phyloP scores from a whole-genome alignment of 2,797 vertebrate species.

The Callimico goeldii region DNA sequence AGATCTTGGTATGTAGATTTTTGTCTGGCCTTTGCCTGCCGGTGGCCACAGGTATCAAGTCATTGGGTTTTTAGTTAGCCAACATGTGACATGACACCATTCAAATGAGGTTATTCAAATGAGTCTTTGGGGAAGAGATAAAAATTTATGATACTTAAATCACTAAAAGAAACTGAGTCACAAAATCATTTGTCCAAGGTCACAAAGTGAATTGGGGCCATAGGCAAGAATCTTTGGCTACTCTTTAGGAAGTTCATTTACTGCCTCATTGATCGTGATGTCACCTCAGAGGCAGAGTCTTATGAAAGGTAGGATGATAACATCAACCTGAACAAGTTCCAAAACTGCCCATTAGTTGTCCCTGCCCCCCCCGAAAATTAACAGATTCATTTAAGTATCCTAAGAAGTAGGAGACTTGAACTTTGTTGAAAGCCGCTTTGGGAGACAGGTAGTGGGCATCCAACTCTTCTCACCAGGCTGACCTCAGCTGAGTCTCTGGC shows the following conservation, averaged over 20 bases:
- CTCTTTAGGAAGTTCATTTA: background rate
- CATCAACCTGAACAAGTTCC: background rate
- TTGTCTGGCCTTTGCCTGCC: background rate
- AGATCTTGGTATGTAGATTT: background rate
- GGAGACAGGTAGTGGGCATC: background rate
- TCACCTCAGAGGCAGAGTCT: background rate
- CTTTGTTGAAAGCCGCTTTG: background rate
- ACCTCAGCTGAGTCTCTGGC: background rate
- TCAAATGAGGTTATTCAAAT: background rate
- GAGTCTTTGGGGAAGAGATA: background rate
- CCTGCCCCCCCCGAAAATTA: background rate
- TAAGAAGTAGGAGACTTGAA: background rate
- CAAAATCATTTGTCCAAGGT: background rate
- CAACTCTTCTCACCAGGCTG: background rate
- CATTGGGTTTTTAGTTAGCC: background rate
- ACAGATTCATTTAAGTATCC: background rate
- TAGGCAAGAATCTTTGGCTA: background rate
- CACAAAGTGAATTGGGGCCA: background rate
- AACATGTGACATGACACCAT: background rate
- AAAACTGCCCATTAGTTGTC: background rate
- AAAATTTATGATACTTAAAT: background rate
- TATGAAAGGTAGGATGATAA: background rate
- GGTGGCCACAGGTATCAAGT: background rate
- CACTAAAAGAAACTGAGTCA: conserved; percentile 17
- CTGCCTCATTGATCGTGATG: background rate